Evolutionary conservation across 2,888 invertebrate genomes (phyloP).

Genomic region (Lepetodrilus schrolli): DNA sequence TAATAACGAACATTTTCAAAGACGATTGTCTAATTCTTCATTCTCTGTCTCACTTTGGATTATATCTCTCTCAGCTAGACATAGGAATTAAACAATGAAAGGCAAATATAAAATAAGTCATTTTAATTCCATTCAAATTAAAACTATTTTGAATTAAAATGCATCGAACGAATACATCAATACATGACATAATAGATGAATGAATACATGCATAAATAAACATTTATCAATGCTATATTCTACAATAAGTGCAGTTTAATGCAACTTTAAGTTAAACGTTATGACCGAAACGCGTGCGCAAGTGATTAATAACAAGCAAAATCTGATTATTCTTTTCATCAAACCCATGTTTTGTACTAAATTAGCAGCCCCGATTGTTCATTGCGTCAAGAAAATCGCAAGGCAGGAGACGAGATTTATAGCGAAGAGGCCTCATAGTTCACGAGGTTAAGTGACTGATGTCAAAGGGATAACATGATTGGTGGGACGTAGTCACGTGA

Average conservation of each 20-base stretch:
- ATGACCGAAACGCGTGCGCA: neutral
- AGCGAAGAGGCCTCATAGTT: constrained; percentile 16
- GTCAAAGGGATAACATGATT: neutral
- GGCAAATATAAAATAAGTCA: too few species aligned
- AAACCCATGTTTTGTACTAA: constrained; percentile 6
- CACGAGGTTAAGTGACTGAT: constrained; percentile 14
- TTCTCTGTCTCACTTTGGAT: too few species aligned
- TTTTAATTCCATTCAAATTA: too few species aligned
- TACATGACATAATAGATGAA: neutral
- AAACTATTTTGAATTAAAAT: too few species aligned
- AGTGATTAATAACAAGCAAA: neutral
- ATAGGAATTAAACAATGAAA: too few species aligned
- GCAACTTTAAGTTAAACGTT: too few species aligned
- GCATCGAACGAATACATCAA: neutral
- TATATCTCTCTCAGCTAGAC: too few species aligned
- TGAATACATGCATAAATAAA: neutral
- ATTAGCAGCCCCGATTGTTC: neutral
- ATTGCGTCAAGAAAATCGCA: constrained; percentile 6
- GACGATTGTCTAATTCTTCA: too few species aligned
- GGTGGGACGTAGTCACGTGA: constrained; percentile 18
- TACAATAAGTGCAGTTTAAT: too few species aligned
- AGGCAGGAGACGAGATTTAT: constrained; percentile 2
- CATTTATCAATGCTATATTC: too few species aligned
- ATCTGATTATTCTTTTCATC: neutral
- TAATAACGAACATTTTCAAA: too few species aligned